Conservation (phyloP, 1,140 invertebrate genomes). For the Agrypnia vestita region DNA sequence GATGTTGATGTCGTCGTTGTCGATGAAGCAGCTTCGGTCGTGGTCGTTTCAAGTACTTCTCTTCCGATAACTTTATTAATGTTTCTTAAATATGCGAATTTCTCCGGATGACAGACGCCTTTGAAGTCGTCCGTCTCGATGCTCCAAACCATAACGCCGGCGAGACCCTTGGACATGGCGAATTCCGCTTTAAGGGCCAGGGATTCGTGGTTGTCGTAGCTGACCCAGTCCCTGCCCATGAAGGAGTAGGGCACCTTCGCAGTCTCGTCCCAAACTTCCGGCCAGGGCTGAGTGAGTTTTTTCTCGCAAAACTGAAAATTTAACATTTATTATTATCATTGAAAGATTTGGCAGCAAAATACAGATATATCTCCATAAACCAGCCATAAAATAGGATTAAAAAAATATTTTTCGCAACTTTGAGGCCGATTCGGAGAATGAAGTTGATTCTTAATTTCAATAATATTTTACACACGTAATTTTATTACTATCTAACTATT, state of each 20-base stretch:
- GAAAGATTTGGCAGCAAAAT: no score
- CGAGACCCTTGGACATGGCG: constrained; percentile 72
- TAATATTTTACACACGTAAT: no score
- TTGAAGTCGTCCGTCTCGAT: constrained; percentile 84
- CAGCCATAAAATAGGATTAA: no score
- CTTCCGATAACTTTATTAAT: constrained; percentile 63
- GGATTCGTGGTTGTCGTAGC: constrained; percentile 80
- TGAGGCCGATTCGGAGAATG: no score
- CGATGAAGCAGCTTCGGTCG: background rate
- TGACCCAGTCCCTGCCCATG: constrained; percentile 80
- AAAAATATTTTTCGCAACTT: no score
- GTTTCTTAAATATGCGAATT: constrained; percentile 68
- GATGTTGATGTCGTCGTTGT: background rate
- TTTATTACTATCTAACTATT: no score
- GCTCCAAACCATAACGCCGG: constrained; percentile 82
- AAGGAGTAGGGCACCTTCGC: constrained; percentile 79
- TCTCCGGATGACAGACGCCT: constrained; percentile 72
- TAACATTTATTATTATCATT: no score
- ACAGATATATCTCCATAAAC: no score
- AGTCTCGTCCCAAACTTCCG: constrained; percentile 66
- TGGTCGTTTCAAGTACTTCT: background rate
- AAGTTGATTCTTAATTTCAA: no score
- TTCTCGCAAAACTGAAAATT: constrained; percentile 65
- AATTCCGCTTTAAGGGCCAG: constrained; percentile 74
- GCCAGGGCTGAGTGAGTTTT: constrained; percentile 64